Evolutionary conservation across 2,113 vertebrate species (phyloP), one percentile per base, ranked within the genome.

Genomic region (Marmota flaviventris): DNA sequence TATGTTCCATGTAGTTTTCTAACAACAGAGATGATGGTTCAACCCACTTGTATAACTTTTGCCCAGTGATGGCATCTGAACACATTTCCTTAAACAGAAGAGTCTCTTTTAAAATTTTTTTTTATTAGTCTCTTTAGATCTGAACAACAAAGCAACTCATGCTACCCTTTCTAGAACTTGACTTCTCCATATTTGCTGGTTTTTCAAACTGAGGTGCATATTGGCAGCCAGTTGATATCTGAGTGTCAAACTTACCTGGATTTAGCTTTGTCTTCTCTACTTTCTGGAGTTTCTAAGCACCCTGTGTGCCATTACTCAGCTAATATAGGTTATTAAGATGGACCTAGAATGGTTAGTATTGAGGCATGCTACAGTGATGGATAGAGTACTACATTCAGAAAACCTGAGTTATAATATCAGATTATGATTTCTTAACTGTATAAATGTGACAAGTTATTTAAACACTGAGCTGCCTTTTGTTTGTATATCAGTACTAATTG

Each of bases 191-290:
- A 45, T 17, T 13, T 63, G 37, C 61, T 39, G 14, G 7, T 42
- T 85, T 86, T 82, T 14, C 5, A 67, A 56, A 69, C 0, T 17
- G 6, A 27, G 1, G 0, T n/a, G 5, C 2, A 29, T 67, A 25
- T 24, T 11, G 8, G 2, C 4, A 76, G n/a, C 2, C 0, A n/a
- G 1, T 25, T 75, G 20, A 63, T 42, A 32, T 51, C 1, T 9
- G 4, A 92, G 51, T 86, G 10, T 8, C 34, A 93, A 0, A 48
- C 76, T 93, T 72, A 37, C 16, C 25, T 85, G 37, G 11, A 53
- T 13, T 86, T 85, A 61, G 13, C 42, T 94, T 92, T 82, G 45
- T 37, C 12, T 95, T 13, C 1, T 84, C 24, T 63, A 73, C 2
- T 22, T 13, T 56, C 3, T 69, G 12, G 14, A 85, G 2, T 27